phyloP scores from a whole-genome alignment of 2,888 invertebrate genomes.

The Digitonthophagus gazella region DNA sequence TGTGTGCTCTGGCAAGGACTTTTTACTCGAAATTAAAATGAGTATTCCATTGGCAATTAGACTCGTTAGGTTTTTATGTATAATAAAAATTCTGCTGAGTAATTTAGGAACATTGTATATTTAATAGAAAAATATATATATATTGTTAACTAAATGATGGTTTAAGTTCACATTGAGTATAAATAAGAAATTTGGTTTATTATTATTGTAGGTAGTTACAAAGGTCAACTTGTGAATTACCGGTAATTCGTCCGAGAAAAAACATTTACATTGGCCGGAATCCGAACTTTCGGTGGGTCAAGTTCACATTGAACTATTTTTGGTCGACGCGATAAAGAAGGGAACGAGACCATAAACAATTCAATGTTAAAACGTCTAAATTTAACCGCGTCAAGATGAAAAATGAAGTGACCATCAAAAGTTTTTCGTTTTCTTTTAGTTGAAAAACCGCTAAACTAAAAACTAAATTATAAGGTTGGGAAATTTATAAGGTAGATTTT shows the following conservation, averaged over 20 bases:
- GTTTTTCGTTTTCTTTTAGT: too few species aligned
- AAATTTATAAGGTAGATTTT: too few species aligned
- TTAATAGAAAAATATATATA: too few species aligned
- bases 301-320: conserved; percentile 28
- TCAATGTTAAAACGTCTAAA: conserved; percentile 16
- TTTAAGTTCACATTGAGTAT: too few species aligned
- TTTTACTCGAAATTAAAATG: not conserved
- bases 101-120: too few species aligned
- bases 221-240: not conserved
- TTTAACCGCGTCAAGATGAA: not conserved
- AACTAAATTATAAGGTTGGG: too few species aligned
- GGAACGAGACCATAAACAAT: conserved; percentile 12
- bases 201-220: not conserved
- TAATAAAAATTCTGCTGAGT: too few species aligned
- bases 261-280: not conserved
- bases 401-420: not conserved
- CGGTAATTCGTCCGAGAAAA: not conserved
- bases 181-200: not conserved
- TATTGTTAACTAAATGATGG: not conserved
- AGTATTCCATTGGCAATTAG: not conserved
- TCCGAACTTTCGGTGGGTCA: conserved; percentile 23
- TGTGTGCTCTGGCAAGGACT: not conserved
- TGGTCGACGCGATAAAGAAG: conserved; percentile 20
- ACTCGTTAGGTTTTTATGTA: not conserved
- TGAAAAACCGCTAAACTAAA: too few species aligned